Evolutionary conservation across 2,888 invertebrate species (phyloP).

Genomic region (Callyntrura sp.): DNA sequence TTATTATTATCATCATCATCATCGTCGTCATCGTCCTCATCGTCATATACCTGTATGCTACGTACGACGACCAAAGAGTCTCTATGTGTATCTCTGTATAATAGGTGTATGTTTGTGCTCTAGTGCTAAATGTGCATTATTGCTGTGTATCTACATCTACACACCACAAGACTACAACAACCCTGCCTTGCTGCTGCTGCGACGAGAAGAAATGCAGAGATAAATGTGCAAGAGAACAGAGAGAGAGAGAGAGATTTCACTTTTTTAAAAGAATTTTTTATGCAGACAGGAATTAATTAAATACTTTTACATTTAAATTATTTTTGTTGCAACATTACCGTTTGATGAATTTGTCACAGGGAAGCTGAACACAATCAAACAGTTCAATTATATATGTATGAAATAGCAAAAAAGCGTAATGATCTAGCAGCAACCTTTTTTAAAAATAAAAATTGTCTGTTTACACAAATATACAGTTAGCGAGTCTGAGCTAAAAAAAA

Average conservation of each 20-base stretch:
- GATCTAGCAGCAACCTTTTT: background rate
- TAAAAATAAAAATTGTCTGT: background rate
- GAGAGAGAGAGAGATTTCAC: conserved; percentile 56
- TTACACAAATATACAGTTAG: background rate
- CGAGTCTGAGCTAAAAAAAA: too few species aligned
- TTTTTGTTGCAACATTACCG: background rate
- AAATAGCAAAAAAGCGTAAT: background rate
- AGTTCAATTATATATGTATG: too few species aligned
- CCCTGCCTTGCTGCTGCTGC: conserved; percentile 6
- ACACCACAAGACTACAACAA: background rate
- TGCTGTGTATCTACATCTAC: conserved; percentile 6
- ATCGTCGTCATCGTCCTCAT: background rate
- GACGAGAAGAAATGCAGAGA: background rate
- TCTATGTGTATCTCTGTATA: too few species aligned
- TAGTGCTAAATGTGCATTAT: conserved; percentile 52
- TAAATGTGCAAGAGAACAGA: conserved; percentile 12
- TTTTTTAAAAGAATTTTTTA: conserved; percentile 43
- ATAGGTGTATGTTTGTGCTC: background rate
- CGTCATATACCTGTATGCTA: conserved; percentile 53
- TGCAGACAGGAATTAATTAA: background rate
- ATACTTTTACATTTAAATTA: background rate
- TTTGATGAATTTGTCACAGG: background rate
- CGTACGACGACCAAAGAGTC: background rate
- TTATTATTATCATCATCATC: conserved; percentile 27
- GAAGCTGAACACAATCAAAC: too few species aligned